Conservation (phyloP, 2,888 invertebrate genomes). For the Julus scanicus region DNA sequence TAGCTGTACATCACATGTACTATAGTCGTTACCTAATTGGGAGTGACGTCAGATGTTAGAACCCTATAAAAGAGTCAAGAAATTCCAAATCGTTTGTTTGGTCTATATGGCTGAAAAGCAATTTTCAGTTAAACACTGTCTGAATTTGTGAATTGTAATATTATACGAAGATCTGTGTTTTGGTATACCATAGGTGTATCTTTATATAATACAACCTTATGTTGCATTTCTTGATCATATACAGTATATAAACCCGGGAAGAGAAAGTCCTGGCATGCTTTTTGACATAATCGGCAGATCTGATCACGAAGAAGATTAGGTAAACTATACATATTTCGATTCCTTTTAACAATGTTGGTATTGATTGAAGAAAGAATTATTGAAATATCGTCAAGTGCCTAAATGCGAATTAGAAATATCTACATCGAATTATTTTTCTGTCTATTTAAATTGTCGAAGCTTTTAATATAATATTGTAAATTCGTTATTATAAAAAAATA, state of each 20-base stretch:
- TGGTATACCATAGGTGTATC: too few relatives aligned
- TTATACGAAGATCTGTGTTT: too few relatives aligned
- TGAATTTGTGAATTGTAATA: too few relatives aligned
- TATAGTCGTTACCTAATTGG: not conserved
- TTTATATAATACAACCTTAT: too few relatives aligned
- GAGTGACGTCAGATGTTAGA: not conserved
- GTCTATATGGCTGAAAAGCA: too few relatives aligned
- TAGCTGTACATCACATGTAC: not conserved
- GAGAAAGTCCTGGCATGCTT: not conserved
- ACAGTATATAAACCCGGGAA: not conserved
- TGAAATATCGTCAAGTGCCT: constrained; percentile 49
- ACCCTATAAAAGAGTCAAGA: not conserved
- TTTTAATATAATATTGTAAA: not conserved
- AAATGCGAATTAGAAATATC: constrained; percentile 38
- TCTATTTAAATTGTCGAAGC: not conserved
- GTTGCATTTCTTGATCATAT: too few relatives aligned
- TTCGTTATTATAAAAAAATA: not conserved
- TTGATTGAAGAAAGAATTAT: not conserved
- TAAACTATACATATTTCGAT: not conserved
- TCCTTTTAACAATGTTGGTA: not conserved
- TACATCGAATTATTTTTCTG: constrained; percentile 23
- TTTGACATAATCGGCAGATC: not conserved
- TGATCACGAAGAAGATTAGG: not conserved
- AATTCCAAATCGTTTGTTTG: too few relatives aligned
- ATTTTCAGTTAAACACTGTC: too few relatives aligned